Base-by-base conservation (phyloP, 2,113 vertebrate genomes). In the Sitta europaea region DNA sequence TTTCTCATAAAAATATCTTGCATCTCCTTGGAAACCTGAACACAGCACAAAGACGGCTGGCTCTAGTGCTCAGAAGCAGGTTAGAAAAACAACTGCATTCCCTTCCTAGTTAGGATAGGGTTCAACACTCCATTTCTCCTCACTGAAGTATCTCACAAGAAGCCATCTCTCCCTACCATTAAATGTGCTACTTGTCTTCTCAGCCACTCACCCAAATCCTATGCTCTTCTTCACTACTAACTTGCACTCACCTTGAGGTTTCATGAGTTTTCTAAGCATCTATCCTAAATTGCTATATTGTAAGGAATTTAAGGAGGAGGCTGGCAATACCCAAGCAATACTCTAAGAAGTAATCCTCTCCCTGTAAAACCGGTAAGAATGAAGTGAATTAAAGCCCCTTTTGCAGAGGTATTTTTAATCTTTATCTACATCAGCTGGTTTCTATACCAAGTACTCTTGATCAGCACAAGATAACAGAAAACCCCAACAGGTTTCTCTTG, bases 1-100 rank as follows among this genome's bases (percentile, higher is more conserved):
- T 91, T 90, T 95, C 91, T 93, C 76, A 84, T 45, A 96, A 90
- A 95, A 94, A 95, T 95, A 86, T 86, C 88, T 74, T 22, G 1
- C 16, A 90, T 96, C 90, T 95, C 96, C 96, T 93, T 95, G 94
- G 94, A 95, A 96, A 97, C 96, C 72, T 45, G 85, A 95, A 66
- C 48, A 88, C 42, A 94, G 62, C 55, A 78, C 66, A 74, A 42
- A 90, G 85, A 53, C 50, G 19, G 51, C 84, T 91, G 61, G 50
- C 20, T 89, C 57, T 54, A 35, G 82, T 5, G 35, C 81, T 88
- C n/a, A 51, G 35, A 80, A 85, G 47, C 63, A 86, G 59, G 51
- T 47, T 74, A 79, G 67, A 93, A 84, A 92, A 79, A 93, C 73
- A 95, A 70, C 14, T 58, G 22, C 68, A 86, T 80, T 95, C 67